A percentile compares a stretch with the other conserved stretches of the same genome.
Conservation (phyloP, 1,140 invertebrate species). For the Cotesia chilonis region DNA sequence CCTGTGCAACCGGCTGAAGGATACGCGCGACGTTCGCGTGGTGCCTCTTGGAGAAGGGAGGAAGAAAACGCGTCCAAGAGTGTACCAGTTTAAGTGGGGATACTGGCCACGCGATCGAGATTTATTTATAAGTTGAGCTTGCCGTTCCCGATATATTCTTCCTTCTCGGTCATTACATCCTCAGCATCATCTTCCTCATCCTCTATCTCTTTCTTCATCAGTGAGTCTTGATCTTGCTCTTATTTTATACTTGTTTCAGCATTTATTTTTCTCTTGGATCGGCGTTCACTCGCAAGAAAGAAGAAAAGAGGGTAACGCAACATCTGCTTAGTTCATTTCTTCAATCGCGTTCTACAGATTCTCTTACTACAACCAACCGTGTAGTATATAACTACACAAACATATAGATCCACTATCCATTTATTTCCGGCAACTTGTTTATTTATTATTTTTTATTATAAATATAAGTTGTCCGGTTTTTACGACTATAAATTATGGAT, state of each 20-base stretch:
- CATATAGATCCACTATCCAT: neutral
- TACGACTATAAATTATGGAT: neutral
- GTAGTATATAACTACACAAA: neutral
- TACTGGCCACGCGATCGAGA: slow-evolving; percentile 30
- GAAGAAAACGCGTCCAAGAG: slow-evolving; percentile 26
- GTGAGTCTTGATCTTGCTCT: neutral
- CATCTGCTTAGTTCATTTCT: slow-evolving; percentile 28
- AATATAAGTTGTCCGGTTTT: neutral
- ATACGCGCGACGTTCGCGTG: slow-evolving; percentile 46
- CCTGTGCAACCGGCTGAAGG: slow-evolving; percentile 23
- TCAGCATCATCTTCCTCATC: neutral
- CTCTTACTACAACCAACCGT: neutral
- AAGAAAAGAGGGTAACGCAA: neutral
- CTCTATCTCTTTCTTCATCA: slow-evolving; percentile 3
- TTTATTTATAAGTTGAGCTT: slow-evolving; percentile 32
- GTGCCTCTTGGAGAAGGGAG: slow-evolving; percentile 39
- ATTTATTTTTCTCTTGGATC: slow-evolving; percentile 3
- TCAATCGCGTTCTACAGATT: slow-evolving; percentile 23
- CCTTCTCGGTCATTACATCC: neutral
- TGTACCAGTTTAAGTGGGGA: slow-evolving; percentile 19
- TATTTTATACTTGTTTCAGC: neutral
- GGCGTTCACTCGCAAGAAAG: neutral
- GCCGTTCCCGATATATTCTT: neutral
- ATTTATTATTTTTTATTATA: slow-evolving; percentile 10
- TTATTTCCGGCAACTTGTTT: slow-evolving; percentile 16